phyloP scores from a whole-genome alignment of 2,888 invertebrate genomes.

The Pachliopta kotzebuea region DNA sequence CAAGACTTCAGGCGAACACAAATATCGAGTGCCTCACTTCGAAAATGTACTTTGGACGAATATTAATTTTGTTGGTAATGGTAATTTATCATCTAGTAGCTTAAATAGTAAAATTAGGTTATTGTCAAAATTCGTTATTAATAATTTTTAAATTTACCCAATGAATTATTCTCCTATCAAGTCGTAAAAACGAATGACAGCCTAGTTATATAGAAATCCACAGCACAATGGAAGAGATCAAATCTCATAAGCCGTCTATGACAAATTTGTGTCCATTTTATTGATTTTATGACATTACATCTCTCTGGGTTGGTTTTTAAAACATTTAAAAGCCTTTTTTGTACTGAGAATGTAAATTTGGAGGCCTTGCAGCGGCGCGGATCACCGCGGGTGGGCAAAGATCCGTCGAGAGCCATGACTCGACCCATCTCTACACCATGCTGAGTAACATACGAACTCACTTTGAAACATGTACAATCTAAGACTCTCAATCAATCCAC shows the following conservation, averaged over 20 bases:
- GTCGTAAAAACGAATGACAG: not conserved
- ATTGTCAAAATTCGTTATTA: too few species aligned
- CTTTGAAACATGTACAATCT: constrained; percentile 60
- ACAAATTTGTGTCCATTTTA: constrained; percentile 55
- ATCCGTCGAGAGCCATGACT: constrained; percentile 55
- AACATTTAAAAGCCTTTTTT: constrained; percentile 52
- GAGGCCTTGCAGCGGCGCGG: constrained; percentile 48
- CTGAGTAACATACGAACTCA: constrained; percentile 76
- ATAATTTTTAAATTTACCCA: too few species aligned
- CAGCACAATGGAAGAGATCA: constrained; percentile 40
- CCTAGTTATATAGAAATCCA: constrained; percentile 51
- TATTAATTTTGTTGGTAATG: not conserved
- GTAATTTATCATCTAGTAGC: too few species aligned
- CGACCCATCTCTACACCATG: constrained; percentile 66
- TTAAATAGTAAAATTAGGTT: too few species aligned
- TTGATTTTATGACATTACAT: constrained; percentile 55
- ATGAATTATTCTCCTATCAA: not conserved
- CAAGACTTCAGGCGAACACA: constrained; percentile 47
- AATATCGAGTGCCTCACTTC: constrained; percentile 42
- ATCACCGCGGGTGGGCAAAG: constrained; percentile 57
- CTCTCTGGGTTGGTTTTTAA: constrained; percentile 39
- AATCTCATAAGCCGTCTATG: constrained; percentile 46
- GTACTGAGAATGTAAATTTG: constrained; percentile 68
- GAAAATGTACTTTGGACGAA: constrained; percentile 15
- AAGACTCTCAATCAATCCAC: constrained; percentile 64